A percentile compares a stretch with the other conserved stretches of the same genome.
These are phyloP conservation scores for Ictalurus punctatus DNA, from an alignment of 2,113 vertebrate genomes.

Conservation along the genomic window DNA sequence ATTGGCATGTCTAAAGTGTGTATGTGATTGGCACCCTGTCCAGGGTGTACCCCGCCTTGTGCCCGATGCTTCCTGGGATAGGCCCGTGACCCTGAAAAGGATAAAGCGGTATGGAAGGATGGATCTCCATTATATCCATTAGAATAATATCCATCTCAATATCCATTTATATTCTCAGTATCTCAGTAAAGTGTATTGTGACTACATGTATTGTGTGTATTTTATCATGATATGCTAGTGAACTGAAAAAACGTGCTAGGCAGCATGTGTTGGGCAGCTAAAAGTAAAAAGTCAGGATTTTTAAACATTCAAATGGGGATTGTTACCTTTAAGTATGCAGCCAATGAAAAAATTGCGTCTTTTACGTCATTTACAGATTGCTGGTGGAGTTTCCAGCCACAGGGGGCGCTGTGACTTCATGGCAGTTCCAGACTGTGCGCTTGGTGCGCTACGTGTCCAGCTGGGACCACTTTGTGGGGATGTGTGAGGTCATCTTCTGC, in stretches of 20 bases:
- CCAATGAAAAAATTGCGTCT: too few relatives aligned
- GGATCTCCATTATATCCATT: too few relatives aligned
- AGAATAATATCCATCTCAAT: too few relatives aligned
- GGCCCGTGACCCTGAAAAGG: too few relatives aligned
- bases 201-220: too few relatives aligned
- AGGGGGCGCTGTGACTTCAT: constrained; percentile 88
- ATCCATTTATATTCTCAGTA: too few relatives aligned
- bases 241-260: background rate
- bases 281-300: background rate
- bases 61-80: too few relatives aligned
- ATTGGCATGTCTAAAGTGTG: too few relatives aligned
- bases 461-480: constrained; percentile 90
- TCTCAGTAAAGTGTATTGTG: background rate
- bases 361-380: constrained; percentile 71
- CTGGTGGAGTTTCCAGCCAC: constrained; percentile 93
- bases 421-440: constrained; percentile 93
- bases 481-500: constrained; percentile 92
- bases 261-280: background rate
- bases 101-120: too few relatives aligned
- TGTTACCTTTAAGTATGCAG: background rate
- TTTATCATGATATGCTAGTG: background rate
- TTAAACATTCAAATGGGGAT: background rate
- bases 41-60: too few relatives aligned
- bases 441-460: constrained; percentile 84
- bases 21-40: too few relatives aligned